These are phyloP conservation scores for Salvelinus sp. DNA, from an alignment of 2,113 vertebrate species.

Conservation along the genomic window DNA sequence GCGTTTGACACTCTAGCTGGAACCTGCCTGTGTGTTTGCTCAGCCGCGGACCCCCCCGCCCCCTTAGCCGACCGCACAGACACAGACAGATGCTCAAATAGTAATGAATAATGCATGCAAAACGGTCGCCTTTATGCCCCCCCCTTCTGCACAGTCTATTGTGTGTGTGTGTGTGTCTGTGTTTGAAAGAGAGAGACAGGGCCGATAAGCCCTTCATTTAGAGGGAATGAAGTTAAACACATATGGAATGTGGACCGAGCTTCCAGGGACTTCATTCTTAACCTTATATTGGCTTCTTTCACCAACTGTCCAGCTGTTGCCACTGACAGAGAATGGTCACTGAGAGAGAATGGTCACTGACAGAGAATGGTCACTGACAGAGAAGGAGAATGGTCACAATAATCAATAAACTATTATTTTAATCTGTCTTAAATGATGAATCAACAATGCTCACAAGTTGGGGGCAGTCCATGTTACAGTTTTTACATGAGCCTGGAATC, in stretches of 20 bases:
- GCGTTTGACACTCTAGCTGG: constrained; percentile 33
- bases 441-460: not conserved
- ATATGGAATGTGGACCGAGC: too few relatives aligned
- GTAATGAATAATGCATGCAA: constrained; percentile 28
- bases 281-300: too few relatives aligned
- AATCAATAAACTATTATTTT: too few relatives aligned
- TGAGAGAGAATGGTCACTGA: not conserved
- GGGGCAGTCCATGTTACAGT: not conserved
- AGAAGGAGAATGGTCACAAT: too few relatives aligned
- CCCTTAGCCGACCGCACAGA: constrained; percentile 2
- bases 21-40: constrained; percentile 36
- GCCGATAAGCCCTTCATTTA: not conserved
- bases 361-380: not conserved
- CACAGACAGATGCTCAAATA: constrained; percentile 34
- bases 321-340: not conserved
- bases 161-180: constrained; percentile 9
- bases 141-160: not conserved
- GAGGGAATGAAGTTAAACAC: not conserved
- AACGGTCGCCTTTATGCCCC: constrained; percentile 14
- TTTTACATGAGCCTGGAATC: too few relatives aligned
- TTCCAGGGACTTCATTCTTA: too few relatives aligned
- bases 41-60: constrained; percentile 9
- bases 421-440: not conserved
- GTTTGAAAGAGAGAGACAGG: not conserved
- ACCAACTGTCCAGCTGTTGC: too few relatives aligned